These are phyloP conservation scores for Drosophila mimetica DNA, from an alignment of 2,888 invertebrate species.

Conservation along the genomic window DNA sequence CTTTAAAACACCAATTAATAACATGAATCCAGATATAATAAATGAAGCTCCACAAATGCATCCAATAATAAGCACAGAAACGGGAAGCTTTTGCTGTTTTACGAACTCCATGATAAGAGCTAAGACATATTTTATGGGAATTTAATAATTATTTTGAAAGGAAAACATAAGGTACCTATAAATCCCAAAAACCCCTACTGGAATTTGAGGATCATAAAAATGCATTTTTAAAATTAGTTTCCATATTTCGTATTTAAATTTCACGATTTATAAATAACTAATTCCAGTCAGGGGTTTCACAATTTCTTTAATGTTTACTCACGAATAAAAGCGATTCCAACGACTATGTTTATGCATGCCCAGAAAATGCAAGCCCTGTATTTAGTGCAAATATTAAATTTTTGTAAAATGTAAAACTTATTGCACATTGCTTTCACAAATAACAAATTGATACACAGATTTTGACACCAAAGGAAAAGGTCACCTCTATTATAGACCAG, in stretches of 20 bases:
- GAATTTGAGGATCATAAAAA: too few species aligned
- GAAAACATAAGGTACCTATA: too few species aligned
- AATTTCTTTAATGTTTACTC: not conserved
- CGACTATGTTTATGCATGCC: constrained; percentile 8
- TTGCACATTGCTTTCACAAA: constrained; percentile 6
- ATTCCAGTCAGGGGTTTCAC: too few species aligned
- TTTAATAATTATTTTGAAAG: too few species aligned
- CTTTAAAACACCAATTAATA: constrained; percentile 19
- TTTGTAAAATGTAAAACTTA: not conserved
- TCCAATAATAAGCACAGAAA: constrained; percentile 2
- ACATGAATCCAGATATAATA: constrained; percentile 1
- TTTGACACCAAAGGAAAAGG: constrained; percentile 9
- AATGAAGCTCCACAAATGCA: constrained; percentile 4
- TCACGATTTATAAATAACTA: not conserved
- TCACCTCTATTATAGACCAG: too few species aligned
- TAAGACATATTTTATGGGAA: too few species aligned
- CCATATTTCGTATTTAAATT: not conserved
- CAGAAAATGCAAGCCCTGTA: constrained; percentile 22
- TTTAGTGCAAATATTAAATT: not conserved
- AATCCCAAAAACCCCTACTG: too few species aligned
- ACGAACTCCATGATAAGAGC: constrained; percentile 1
- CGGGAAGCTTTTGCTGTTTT: not conserved
- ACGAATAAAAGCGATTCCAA: constrained; percentile 5
- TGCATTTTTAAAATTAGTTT: too few species aligned
- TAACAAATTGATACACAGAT: not conserved